Conservation (phyloP, 35 echinoderm and acorn worm genomes). For the Eucidaris tribuloides region DNA sequence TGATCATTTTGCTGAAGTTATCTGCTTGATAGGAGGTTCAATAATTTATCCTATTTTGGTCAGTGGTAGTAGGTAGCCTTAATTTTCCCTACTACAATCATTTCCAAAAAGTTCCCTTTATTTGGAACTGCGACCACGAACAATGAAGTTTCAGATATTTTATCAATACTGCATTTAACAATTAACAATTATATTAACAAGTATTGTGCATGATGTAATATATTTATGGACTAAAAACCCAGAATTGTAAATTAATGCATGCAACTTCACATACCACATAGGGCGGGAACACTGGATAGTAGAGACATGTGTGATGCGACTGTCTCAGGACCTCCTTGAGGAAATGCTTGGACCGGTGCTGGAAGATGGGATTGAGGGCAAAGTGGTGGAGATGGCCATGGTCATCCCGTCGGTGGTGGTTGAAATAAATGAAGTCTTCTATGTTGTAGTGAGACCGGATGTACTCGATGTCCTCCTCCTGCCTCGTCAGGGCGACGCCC, state of each 20-base stretch:
- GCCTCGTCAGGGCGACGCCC: conserved; percentile 74
- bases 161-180: no score
- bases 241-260: background rate
- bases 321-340: conserved; percentile 82
- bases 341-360: conserved; percentile 87
- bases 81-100: no score
- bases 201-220: no score
- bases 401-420: conserved; percentile 94
- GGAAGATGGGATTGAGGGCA: conserved; percentile 91
- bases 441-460: conserved; percentile 97
- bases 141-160: no score
- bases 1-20: no score
- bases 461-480: conserved; percentile 96
- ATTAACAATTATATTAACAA: no score
- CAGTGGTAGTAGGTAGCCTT: no score
- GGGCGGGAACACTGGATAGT: conserved; percentile 81
- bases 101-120: no score
- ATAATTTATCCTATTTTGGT: no score
- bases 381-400: conserved; percentile 98
- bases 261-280: conserved; percentile 16
- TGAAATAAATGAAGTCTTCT: conserved; percentile 99
- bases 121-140: no score
- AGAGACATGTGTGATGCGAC: conserved; percentile 83
- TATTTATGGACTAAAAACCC: background rate
- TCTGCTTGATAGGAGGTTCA: no score